Evolutionary conservation across 2,797 vertebrate genomes (phyloP).

Genomic region (Fratercula arctica): DNA sequence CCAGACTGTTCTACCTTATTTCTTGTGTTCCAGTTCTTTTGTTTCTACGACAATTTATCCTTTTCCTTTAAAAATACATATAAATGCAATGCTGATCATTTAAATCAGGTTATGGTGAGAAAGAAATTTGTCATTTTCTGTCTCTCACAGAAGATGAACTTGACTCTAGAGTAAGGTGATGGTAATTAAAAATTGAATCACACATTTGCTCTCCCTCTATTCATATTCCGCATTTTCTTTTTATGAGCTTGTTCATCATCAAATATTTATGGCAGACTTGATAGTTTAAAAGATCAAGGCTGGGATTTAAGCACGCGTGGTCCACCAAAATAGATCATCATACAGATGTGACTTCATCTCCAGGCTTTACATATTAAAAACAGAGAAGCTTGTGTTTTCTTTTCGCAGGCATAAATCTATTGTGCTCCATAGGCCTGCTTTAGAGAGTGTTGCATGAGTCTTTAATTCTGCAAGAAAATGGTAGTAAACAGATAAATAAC

Average conservation of each 20-base stretch:
- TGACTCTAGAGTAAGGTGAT: slow-evolving; percentile 14
- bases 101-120: not conserved
- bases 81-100: not conserved
- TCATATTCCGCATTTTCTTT: slow-evolving; percentile 69
- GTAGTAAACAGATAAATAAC: not conserved
- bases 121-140: slow-evolving; percentile 30
- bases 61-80: not conserved
- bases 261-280: slow-evolving; percentile 72
- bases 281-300: slow-evolving; percentile 66
- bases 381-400: not conserved
- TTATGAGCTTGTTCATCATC: slow-evolving; percentile 70
- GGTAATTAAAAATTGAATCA: slow-evolving; percentile 74
- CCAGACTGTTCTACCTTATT: slow-evolving; percentile 79
- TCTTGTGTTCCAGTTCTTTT: slow-evolving; percentile 62
- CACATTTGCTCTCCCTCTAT: slow-evolving; percentile 42
- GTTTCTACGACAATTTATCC: not conserved
- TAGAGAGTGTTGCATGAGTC: not conserved
- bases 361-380: slow-evolving; percentile 65
- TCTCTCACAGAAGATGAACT: not conserved
- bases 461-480: slow-evolving; percentile 8
- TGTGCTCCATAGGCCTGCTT: not conserved
- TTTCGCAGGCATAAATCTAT: slow-evolving; percentile 24
- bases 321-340: slow-evolving; percentile 65
- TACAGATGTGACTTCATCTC: slow-evolving; percentile 59
- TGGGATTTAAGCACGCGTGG: slow-evolving; percentile 43